Percentiles rank a stretch among this genome's conserved stretches.
These are phyloP conservation scores for Amphibalanus amphitrite DNA, from an alignment of 1,140 invertebrate genomes.

Conservation along the genomic window DNA sequence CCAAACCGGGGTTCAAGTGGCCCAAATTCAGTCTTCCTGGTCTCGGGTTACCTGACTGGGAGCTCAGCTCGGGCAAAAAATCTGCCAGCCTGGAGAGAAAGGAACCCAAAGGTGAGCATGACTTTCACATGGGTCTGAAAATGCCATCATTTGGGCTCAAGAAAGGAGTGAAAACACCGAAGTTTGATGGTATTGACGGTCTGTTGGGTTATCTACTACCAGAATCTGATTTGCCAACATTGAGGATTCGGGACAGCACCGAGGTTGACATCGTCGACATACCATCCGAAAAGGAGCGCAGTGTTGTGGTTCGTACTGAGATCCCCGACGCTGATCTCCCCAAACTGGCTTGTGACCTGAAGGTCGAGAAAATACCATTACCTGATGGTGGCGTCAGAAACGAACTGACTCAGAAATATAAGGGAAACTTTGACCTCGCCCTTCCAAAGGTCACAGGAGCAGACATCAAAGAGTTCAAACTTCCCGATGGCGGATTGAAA, in stretches of 20 bases:
- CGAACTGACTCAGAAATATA: neutral
- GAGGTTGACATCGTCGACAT: neutral
- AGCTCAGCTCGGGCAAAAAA: neutral
- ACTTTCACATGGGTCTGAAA: neutral
- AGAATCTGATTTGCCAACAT: neutral
- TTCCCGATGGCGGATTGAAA: neutral
- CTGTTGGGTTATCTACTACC: neutral
- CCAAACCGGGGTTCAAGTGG: neutral
- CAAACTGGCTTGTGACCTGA: neutral
- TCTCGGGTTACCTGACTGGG: neutral
- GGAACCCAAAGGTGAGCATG: neutral
- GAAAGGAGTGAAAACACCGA: neutral
- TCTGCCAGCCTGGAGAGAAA: neutral
- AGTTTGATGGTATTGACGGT: neutral
- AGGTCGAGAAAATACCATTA: neutral
- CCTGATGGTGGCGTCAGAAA: neutral
- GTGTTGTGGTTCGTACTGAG: neutral
- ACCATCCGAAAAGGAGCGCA: neutral
- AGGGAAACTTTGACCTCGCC: neutral
- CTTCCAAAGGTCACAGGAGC: neutral
- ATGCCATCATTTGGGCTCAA: neutral
- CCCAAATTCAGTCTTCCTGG: neutral
- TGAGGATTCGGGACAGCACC: neutral
- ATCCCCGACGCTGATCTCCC: neutral
- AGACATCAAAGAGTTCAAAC: neutral